Evolutionary conservation across 2,113 vertebrate genomes (phyloP).

Genomic region (Myanophis thanlyinensis): DNA sequence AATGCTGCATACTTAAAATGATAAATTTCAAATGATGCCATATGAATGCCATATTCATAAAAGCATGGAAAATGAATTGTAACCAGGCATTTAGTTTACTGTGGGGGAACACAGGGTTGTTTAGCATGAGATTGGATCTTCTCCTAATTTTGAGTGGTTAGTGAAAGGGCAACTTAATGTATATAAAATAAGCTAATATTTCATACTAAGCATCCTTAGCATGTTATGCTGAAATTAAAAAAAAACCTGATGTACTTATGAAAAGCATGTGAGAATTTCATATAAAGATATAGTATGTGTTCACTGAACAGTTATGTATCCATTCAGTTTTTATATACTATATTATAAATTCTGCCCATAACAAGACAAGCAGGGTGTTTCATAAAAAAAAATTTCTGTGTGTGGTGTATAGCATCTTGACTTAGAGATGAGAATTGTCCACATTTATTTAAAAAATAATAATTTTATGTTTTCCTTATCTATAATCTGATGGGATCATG

Average conservation of each 20-base stretch:
- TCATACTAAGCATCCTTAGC: background rate
- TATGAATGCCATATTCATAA: background rate
- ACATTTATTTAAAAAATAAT: background rate
- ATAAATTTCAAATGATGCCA: background rate
- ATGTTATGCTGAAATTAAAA: background rate
- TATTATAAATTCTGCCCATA: background rate
- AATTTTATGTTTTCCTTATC: background rate
- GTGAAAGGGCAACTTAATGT: background rate
- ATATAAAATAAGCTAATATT: background rate
- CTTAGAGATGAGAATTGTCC: background rate
- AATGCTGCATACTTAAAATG: background rate
- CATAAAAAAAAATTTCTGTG: background rate
- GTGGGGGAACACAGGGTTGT: background rate
- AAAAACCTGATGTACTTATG: background rate
- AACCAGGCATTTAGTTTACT: background rate
- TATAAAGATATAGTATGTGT: background rate
- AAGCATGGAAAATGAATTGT: background rate
- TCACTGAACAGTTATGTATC: background rate
- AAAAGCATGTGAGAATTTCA: background rate
- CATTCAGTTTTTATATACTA: background rate
- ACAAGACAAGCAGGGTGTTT: background rate
- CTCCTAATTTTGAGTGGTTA: background rate
- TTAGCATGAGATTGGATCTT: background rate
- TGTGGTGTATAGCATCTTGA: background rate
- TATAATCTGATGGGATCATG: background rate